phyloP scores from a whole-genome alignment of 2,888 invertebrate genomes.

The Mythimna vitellina region DNA sequence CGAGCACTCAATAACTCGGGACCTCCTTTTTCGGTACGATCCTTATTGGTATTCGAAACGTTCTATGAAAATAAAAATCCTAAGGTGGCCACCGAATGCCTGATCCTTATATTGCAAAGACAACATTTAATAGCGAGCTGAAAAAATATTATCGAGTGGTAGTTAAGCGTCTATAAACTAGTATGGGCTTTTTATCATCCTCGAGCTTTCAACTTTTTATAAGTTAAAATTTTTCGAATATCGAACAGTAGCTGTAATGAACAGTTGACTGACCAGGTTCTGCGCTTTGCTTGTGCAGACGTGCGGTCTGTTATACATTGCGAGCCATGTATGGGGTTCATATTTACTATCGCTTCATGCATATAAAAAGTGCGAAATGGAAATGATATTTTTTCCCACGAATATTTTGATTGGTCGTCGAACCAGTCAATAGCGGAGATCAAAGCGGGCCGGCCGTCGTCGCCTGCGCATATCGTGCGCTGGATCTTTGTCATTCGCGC shows the following conservation, averaged over 20 bases:
- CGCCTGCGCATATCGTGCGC: constrained; percentile 80
- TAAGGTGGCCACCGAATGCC: constrained; percentile 84
- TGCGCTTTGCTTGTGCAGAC: constrained; percentile 42
- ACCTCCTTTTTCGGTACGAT: constrained; percentile 85
- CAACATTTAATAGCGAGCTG: constrained; percentile 82
- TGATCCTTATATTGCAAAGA: constrained; percentile 84
- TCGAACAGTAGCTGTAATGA: constrained; percentile 60
- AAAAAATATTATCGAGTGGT: constrained; percentile 77
- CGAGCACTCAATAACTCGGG: constrained; percentile 76
- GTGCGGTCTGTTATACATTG: constrained; percentile 47
- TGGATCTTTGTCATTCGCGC: constrained; percentile 88
- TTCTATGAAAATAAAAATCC: constrained; percentile 85
- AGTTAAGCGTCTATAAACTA: constrained; percentile 78
- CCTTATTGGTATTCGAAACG: constrained; percentile 78
- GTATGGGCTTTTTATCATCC: constrained; percentile 75
- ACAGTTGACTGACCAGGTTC: constrained; percentile 53
- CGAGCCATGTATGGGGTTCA: constrained; percentile 43
- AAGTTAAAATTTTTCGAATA: constrained; percentile 69
- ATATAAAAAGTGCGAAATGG: constrained; percentile 54
- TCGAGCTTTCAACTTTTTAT: constrained; percentile 68
- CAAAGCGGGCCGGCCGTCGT: constrained; percentile 82
- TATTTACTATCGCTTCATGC: constrained; percentile 41
- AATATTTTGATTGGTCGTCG: constrained; percentile 87
- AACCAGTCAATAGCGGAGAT: constrained; percentile 81
- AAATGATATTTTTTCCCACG: constrained; percentile 70